A percentile compares a stretch with the other conserved stretches of the same genome.
These are phyloP conservation scores for Noctuana brunneofusca DNA, from an alignment of 2,888 invertebrate genomes.

Conservation along the genomic window DNA sequence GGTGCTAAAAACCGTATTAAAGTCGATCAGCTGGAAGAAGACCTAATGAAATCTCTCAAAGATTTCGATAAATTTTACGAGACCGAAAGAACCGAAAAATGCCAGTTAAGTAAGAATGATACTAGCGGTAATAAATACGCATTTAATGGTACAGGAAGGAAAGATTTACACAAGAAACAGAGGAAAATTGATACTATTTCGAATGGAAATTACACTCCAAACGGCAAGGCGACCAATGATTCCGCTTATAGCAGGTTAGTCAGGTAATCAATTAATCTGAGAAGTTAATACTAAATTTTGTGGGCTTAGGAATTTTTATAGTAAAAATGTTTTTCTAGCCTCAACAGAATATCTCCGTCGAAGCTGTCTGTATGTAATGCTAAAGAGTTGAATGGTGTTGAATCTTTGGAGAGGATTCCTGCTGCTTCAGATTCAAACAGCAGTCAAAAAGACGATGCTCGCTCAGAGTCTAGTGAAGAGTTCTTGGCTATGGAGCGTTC, in stretches of 20 bases:
- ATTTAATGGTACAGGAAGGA: slow-evolving; percentile 59
- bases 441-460: slow-evolving; percentile 66
- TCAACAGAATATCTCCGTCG: slow-evolving; percentile 76
- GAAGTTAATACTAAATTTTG: neutral
- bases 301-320: neutral
- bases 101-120: slow-evolving; percentile 55
- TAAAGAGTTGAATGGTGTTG: slow-evolving; percentile 63
- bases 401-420: slow-evolving; percentile 60
- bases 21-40: slow-evolving; percentile 74
- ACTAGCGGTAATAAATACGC: slow-evolving; percentile 48
- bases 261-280: slow-evolving; percentile 55
- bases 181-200: slow-evolving; percentile 61
- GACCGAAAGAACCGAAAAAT: slow-evolving; percentile 62
- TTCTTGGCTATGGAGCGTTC: slow-evolving; percentile 79
- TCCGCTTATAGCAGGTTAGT: slow-evolving; percentile 94
- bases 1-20: slow-evolving; percentile 70
- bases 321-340: slow-evolving; percentile 48
- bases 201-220: slow-evolving; percentile 70
- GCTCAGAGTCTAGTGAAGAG: slow-evolving; percentile 73
- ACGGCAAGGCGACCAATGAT: slow-evolving; percentile 80
- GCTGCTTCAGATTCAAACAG: slow-evolving; percentile 66
- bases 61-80: slow-evolving; percentile 79
- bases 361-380: slow-evolving; percentile 71
- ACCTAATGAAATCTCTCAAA: slow-evolving; percentile 77
- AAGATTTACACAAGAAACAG: slow-evolving; percentile 56